Percentiles rank a stretch among this genome's conserved stretches.
These are phyloP conservation scores for Pitangus sulphuratus DNA, from an alignment of 2,797 vertebrate genomes.

Conservation along the genomic window DNA sequence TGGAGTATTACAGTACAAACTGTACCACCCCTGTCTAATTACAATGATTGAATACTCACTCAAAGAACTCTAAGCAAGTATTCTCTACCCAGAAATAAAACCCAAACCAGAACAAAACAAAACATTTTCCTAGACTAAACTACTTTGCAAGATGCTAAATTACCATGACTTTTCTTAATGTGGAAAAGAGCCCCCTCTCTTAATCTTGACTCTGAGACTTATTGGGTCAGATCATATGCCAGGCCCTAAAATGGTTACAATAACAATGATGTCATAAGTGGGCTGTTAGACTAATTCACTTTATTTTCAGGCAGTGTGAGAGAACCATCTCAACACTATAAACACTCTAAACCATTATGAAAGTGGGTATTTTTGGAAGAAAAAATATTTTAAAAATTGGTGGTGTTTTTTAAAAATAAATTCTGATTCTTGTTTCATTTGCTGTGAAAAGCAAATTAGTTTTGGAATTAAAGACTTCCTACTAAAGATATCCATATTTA, in stretches of 20 bases:
- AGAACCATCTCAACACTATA: background rate
- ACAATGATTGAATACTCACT: background rate
- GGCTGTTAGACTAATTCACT: background rate
- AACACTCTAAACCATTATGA: background rate
- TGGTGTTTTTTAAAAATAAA: background rate
- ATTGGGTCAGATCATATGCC: background rate
- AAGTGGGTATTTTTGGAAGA: background rate
- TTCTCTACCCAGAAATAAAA: background rate
- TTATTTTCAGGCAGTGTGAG: background rate
- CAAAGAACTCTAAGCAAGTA: background rate
- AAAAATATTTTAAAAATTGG: background rate
- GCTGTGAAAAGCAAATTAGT: background rate
- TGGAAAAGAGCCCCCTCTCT: background rate
- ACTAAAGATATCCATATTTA: background rate
- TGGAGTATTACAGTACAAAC: background rate
- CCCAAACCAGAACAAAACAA: background rate
- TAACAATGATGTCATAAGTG: constrained; percentile 9
- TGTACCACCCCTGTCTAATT: background rate
- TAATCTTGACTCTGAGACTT: background rate
- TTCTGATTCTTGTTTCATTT: background rate
- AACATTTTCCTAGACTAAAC: background rate
- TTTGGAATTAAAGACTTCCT: background rate
- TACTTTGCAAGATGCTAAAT: background rate
- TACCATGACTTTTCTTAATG: background rate
- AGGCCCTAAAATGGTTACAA: constrained; percentile 10